Conservation (phyloP, 1,140 invertebrate genomes). For the Drosophila bocki region DNA sequence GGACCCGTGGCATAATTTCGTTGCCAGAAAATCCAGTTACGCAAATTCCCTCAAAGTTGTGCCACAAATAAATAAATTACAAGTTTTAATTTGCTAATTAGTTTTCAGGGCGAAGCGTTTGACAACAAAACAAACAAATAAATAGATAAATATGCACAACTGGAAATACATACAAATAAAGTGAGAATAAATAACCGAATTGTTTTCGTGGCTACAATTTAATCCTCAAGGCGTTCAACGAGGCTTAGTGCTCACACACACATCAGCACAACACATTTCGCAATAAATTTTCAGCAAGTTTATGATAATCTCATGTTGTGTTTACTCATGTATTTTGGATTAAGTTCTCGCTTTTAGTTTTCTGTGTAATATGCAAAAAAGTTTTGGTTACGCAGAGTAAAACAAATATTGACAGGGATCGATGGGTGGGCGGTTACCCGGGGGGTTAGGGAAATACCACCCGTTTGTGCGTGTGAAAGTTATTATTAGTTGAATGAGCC, state of each 20-base stretch:
- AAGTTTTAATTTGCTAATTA: slow-evolving; percentile 55
- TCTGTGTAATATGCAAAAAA: slow-evolving; percentile 50
- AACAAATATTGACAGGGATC: slow-evolving; percentile 44
- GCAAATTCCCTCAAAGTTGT: slow-evolving; percentile 32
- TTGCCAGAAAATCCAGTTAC: slow-evolving; percentile 34
- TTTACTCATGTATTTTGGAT: slow-evolving; percentile 54
- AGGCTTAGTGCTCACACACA: slow-evolving; percentile 21
- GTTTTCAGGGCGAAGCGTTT: slow-evolving; percentile 27
- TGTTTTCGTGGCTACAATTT: slow-evolving; percentile 41
- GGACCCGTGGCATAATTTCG: slow-evolving; percentile 3
- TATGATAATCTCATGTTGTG: slow-evolving; percentile 57
- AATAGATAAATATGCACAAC: slow-evolving; percentile 31
- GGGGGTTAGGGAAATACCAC: neutral
- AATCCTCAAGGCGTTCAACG: slow-evolving; percentile 37
- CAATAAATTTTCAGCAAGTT: slow-evolving; percentile 46
- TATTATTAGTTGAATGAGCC: slow-evolving; percentile 48
- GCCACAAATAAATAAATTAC: slow-evolving; percentile 52
- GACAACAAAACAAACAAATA: slow-evolving; percentile 43
- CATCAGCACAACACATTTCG: neutral
- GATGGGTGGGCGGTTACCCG: neutral
- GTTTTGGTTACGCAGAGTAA: slow-evolving; percentile 8
- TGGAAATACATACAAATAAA: slow-evolving; percentile 2
- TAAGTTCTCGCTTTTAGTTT: slow-evolving; percentile 51
- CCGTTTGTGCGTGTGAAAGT: slow-evolving; percentile 29
- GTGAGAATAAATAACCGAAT: slow-evolving; percentile 32